These are phyloP conservation scores for Falcunculus frontatus DNA, from an alignment of 2,113 vertebrate genomes.

Conservation along the genomic window DNA sequence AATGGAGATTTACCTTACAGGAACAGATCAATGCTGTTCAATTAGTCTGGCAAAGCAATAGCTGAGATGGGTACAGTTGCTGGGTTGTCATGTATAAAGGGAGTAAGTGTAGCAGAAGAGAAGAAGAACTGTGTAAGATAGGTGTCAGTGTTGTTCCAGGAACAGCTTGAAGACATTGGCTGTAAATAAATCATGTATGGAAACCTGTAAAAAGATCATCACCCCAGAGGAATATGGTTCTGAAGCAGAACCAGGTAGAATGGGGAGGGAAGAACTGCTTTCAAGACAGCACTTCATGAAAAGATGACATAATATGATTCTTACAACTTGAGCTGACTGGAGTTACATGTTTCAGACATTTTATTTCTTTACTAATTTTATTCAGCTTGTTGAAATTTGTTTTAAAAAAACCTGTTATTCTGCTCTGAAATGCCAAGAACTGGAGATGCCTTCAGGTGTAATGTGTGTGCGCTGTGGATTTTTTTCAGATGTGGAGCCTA, in stretches of 20 bases:
- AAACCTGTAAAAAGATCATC: neutral
- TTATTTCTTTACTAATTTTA: neutral
- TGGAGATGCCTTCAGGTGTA: neutral
- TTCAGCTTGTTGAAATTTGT: neutral
- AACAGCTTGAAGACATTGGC: neutral
- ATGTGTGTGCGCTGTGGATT: fast-evolving
- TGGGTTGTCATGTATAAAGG: neutral
- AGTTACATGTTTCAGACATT: neutral
- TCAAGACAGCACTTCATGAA: neutral
- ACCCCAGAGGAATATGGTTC: neutral
- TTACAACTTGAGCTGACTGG: neutral
- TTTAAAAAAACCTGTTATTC: neutral
- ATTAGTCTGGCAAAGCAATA: neutral
- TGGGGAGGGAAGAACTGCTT: neutral
- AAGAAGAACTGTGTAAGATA: neutral
- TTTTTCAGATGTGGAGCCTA: neutral
- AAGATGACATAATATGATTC: neutral
- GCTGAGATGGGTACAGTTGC: neutral
- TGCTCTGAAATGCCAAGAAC: neutral
- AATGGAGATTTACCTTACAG: neutral
- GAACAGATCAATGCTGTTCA: neutral
- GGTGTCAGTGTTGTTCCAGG: neutral
- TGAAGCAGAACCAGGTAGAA: neutral
- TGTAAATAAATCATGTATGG: neutral
- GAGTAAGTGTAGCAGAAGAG: neutral